These are phyloP conservation scores for Mylabris sibirica DNA, from an alignment of 2,888 invertebrate species.

Conservation along the genomic window DNA sequence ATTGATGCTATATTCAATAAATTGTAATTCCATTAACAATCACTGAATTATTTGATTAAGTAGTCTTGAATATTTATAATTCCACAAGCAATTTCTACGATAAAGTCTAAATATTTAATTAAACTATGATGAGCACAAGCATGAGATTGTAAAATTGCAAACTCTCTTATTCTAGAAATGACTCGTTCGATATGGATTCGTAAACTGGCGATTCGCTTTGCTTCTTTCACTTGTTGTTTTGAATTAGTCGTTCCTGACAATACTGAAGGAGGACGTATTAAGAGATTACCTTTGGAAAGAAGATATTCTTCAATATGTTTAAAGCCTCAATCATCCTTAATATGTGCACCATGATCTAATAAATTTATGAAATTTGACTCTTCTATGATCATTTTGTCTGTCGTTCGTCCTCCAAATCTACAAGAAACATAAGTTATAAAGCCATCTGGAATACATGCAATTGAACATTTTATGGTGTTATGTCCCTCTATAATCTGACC, in stretches of 20 bases:
- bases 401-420: slow-evolving; percentile 41
- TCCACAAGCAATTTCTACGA: slow-evolving; percentile 35
- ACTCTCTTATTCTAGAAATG: slow-evolving; percentile 44
- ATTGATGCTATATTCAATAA: slow-evolving; percentile 7
- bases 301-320: slow-evolving; percentile 38
- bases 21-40: not conserved
- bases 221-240: slow-evolving; percentile 40
- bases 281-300: slow-evolving; percentile 21
- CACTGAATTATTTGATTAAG: slow-evolving; percentile 9
- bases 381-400: slow-evolving; percentile 35
- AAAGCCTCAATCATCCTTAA: slow-evolving; percentile 44
- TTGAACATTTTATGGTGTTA: slow-evolving; percentile 49
- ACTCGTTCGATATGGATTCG: slow-evolving; percentile 50
- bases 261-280: slow-evolving; percentile 42
- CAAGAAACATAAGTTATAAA: slow-evolving; percentile 42
- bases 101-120: slow-evolving; percentile 31
- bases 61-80: slow-evolving; percentile 38
- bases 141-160: slow-evolving; percentile 39
- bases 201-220: slow-evolving; percentile 44
- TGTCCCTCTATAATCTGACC: slow-evolving; percentile 49
- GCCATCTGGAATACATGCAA: slow-evolving; percentile 42
- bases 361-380: slow-evolving; percentile 38
- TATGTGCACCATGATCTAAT: slow-evolving; percentile 24
- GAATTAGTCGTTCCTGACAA: slow-evolving; percentile 25
- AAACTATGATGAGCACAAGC: slow-evolving; percentile 37